Evolutionary conservation across 2,113 vertebrate species (phyloP).

Genomic region (Aptenodytes forsteri): DNA sequence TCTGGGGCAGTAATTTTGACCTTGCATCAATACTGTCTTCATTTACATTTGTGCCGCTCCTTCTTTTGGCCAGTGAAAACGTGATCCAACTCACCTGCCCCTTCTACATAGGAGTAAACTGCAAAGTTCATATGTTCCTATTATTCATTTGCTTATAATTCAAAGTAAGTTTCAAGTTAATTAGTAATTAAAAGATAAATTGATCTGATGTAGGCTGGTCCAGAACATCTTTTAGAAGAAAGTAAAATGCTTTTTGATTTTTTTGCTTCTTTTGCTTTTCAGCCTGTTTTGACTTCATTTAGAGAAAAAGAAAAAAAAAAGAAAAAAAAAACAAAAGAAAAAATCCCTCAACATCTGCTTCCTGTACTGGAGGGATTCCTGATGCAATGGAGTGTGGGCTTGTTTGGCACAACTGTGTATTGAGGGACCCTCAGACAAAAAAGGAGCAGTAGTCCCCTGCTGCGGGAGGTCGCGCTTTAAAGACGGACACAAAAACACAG

Average conservation of each 20-base stretch:
- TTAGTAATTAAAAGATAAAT: not conserved
- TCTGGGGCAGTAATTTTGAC: not conserved
- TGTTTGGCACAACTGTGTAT: not conserved
- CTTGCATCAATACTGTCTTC: not conserved
- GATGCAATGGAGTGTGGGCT: not conserved
- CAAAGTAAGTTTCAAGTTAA: not conserved
- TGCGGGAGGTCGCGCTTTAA: rapidly evolving
- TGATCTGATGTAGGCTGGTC: not conserved
- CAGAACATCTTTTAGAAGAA: not conserved
- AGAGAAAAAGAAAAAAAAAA: not conserved
- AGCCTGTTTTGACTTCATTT: not conserved
- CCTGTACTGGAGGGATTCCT: not conserved
- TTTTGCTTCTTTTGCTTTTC: not conserved
- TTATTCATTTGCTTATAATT: not conserved
- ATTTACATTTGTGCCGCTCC: not conserved
- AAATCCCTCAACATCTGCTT: not conserved
- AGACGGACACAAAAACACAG: rapidly evolving
- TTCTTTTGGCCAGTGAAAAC: not conserved
- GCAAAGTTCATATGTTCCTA: not conserved
- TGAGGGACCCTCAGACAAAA: not conserved
- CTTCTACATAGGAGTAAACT: not conserved
- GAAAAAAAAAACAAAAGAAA: rapidly evolving
- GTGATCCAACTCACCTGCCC: not conserved
- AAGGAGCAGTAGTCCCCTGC: not conserved
- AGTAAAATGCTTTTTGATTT: not conserved